phyloP scores from a whole-genome alignment of 2,888 invertebrate genomes.

The Ligdia adustata region DNA sequence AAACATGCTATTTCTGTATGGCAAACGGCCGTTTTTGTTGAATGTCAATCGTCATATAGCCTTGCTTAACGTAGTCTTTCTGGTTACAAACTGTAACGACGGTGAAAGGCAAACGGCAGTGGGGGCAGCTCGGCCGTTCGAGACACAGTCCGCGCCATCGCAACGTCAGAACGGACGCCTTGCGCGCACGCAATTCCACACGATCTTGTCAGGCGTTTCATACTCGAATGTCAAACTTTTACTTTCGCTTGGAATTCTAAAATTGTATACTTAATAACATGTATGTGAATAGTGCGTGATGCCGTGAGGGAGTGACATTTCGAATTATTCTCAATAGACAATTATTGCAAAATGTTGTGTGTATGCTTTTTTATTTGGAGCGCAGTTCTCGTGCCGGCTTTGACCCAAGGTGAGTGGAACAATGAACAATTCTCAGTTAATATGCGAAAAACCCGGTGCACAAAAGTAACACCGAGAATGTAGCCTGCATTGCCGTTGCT shows the following conservation, averaged over 20 bases:
- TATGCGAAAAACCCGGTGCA: slow-evolving; percentile 40
- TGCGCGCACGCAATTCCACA: slow-evolving; percentile 24
- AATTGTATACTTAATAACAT: slow-evolving; percentile 22
- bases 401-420: slow-evolving; percentile 77
- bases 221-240: slow-evolving; percentile 55
- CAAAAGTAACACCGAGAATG: slow-evolving; percentile 10
- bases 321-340: slow-evolving; percentile 41
- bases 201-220: slow-evolving; percentile 33
- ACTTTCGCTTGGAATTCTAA: slow-evolving; percentile 64
- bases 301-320: slow-evolving; percentile 65
- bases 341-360: slow-evolving; percentile 72
- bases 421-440: slow-evolving; percentile 49
- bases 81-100: slow-evolving; percentile 75
- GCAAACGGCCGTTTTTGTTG: slow-evolving; percentile 69
- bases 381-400: slow-evolving; percentile 67
- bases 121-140: slow-evolving; percentile 48
- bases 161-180: slow-evolving; percentile 37
- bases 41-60: slow-evolving; percentile 80
- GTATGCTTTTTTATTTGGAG: slow-evolving; percentile 73
- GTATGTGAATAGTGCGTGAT: slow-evolving; percentile 51
- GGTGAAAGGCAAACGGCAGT: slow-evolving; percentile 64
- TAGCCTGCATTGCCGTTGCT: neutral
- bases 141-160: slow-evolving; percentile 54
- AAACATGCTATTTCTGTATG: slow-evolving; percentile 68
- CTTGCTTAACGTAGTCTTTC: slow-evolving; percentile 77